phyloP scores from a whole-genome alignment of 2,113 vertebrate species.

The Dermatemys mawii region DNA sequence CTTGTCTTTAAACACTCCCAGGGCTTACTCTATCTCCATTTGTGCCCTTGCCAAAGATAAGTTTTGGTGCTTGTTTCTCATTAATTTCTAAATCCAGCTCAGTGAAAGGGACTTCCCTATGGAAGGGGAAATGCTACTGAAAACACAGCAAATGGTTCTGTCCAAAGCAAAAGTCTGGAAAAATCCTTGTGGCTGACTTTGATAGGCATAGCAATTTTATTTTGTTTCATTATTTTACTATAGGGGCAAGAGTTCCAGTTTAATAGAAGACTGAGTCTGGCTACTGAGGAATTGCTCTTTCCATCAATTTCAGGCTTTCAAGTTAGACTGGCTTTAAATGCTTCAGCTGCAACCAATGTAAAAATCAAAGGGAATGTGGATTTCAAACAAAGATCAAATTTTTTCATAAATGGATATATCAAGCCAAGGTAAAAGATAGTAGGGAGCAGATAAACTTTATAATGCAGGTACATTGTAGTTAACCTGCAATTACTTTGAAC shows the following conservation, averaged over 20 bases:
- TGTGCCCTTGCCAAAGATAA: not conserved
- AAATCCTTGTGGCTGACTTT: not conserved
- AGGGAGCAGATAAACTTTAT: not conserved
- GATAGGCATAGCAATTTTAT: not conserved
- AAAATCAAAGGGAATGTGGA: conserved; percentile 79
- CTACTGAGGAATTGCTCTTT: conserved; percentile 81
- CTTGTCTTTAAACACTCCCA: not conserved
- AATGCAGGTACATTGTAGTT: not conserved
- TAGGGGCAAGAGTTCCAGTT: conserved; percentile 88
- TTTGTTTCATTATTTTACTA: not conserved
- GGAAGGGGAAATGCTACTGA: not conserved
- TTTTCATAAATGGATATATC: conserved; percentile 84
- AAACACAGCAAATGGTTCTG: not conserved
- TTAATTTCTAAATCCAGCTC: not conserved
- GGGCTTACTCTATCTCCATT: not conserved
- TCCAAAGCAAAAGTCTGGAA: not conserved
- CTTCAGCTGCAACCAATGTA: conserved; percentile 80
- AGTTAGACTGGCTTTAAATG: conserved; percentile 81
- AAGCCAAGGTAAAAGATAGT: conserved; percentile 82
- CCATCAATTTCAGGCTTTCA: conserved; percentile 87
- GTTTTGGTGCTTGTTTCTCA: not conserved
- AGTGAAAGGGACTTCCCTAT: not conserved
- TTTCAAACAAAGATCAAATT: conserved; percentile 81
- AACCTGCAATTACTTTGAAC: not conserved
- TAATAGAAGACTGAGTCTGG: conserved; percentile 80